These are phyloP conservation scores for Amblyraja radiata DNA, from an alignment of 2,797 vertebrate species.

Conservation along the genomic window DNA sequence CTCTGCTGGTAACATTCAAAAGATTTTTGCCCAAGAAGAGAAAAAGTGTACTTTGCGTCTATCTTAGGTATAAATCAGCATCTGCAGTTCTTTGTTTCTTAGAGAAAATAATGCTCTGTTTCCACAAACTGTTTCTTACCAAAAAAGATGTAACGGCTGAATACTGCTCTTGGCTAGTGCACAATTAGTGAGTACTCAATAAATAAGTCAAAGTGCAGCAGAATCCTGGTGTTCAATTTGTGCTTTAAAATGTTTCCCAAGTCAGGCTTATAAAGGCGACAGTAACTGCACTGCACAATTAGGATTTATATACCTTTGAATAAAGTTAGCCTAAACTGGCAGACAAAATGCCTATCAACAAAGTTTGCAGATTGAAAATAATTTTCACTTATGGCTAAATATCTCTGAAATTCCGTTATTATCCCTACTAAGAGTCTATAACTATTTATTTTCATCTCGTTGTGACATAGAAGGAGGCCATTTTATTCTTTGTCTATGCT, in stretches of 20 bases:
- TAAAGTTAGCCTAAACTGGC: not conserved
- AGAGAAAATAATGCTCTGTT: not conserved
- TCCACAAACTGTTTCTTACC: not conserved
- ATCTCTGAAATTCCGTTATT: too few relatives aligned
- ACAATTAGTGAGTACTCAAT: not conserved
- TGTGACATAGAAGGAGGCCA: too few relatives aligned
- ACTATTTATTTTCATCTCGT: too few relatives aligned
- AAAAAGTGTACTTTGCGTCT: too few relatives aligned
- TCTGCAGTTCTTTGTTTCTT: too few relatives aligned
- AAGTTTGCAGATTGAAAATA: too few relatives aligned
- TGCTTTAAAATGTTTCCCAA: not conserved
- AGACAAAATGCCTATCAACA: too few relatives aligned
- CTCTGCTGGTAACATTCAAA: conserved; percentile 8
- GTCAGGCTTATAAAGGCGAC: not conserved
- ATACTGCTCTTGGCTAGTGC: not conserved
- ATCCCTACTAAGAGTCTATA: too few relatives aligned
- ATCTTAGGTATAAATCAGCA: too few relatives aligned
- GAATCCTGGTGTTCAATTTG: not conserved
- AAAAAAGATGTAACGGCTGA: not conserved
- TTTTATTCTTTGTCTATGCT: too few relatives aligned
- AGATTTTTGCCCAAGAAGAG: too few relatives aligned
- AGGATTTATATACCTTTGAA: not conserved
- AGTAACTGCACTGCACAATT: not conserved
- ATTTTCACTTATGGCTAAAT: too few relatives aligned
- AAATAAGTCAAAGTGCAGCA: not conserved